phyloP scores from a whole-genome alignment of 2,888 invertebrate genomes.

The Crepidodera aurea region DNA sequence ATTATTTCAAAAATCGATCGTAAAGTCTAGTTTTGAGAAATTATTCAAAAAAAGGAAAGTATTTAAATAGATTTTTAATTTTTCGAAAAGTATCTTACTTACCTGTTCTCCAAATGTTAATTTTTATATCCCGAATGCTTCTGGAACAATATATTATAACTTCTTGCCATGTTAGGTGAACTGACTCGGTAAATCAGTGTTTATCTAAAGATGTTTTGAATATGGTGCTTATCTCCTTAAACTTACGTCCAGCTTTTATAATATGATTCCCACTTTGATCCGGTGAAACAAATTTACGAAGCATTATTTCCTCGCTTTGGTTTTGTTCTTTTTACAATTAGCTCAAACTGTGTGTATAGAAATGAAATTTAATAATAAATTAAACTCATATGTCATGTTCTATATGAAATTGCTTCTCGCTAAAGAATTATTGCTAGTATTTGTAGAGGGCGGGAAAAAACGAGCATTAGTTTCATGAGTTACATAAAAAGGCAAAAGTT shows the following conservation, averaged over 20 bases:
- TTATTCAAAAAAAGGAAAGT: too few species aligned
- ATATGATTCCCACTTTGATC: conserved; percentile 26
- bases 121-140: too few species aligned
- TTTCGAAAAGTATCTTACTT: too few species aligned
- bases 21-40: too few species aligned
- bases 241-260: neutral
- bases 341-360: conserved; percentile 49
- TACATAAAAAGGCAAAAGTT: conserved; percentile 1
- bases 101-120: too few species aligned
- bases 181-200: too few species aligned
- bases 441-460: conserved; percentile 19
- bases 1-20: too few species aligned
- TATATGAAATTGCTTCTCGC: conserved; percentile 45
- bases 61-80: too few species aligned
- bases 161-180: too few species aligned
- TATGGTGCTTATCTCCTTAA: neutral
- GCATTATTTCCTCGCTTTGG: conserved; percentile 37
- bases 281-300: conserved; percentile 46
- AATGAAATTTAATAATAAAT: conserved; percentile 54
- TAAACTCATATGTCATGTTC: conserved; percentile 49
- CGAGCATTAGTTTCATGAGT: too few species aligned
- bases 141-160: too few species aligned
- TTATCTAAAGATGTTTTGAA: too few species aligned
- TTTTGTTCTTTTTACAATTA: conserved; percentile 51
- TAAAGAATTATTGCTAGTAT: conserved; percentile 40